Evolutionary conservation across 1,140 invertebrate genomes (phyloP).

Genomic region (Holotrichia oblita): DNA sequence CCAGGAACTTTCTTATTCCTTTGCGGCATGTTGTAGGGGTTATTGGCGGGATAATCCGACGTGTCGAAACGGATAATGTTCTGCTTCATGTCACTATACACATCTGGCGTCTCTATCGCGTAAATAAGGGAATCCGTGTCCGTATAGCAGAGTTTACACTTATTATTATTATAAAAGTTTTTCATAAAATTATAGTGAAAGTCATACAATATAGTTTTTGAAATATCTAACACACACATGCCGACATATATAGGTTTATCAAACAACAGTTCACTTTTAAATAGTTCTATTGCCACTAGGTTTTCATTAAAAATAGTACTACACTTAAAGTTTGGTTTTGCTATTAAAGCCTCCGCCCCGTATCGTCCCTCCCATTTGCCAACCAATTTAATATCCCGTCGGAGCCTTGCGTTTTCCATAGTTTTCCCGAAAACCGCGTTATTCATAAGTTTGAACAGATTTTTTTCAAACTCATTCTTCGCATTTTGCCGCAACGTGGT

Average conservation of each 20-base stretch:
- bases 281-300: neutral
- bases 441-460: conserved; percentile 34
- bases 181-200: conserved; percentile 38
- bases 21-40: neutral
- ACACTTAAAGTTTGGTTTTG: conserved; percentile 4
- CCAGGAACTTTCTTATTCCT: neutral
- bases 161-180: conserved; percentile 49
- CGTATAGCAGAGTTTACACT: conserved; percentile 56
- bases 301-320: conserved; percentile 1
- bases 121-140: conserved; percentile 63
- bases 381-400: conserved; percentile 15
- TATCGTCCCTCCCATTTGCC: conserved; percentile 34
- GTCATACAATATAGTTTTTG: conserved; percentile 12
- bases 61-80: conserved; percentile 9
- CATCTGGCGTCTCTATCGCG: conserved; percentile 59
- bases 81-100: conserved; percentile 56
- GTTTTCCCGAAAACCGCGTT: conserved; percentile 27
- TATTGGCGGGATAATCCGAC: neutral
- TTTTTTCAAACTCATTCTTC: conserved; percentile 27
- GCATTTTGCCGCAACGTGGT: neutral
- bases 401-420: conserved; percentile 10
- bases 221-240: conserved; percentile 11
- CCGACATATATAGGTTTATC: conserved; percentile 36
- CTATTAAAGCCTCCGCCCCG: neutral
- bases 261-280: neutral